These are phyloP conservation scores for Planococcus citri DNA, from an alignment of 1,140 invertebrate genomes.

Conservation along the genomic window DNA sequence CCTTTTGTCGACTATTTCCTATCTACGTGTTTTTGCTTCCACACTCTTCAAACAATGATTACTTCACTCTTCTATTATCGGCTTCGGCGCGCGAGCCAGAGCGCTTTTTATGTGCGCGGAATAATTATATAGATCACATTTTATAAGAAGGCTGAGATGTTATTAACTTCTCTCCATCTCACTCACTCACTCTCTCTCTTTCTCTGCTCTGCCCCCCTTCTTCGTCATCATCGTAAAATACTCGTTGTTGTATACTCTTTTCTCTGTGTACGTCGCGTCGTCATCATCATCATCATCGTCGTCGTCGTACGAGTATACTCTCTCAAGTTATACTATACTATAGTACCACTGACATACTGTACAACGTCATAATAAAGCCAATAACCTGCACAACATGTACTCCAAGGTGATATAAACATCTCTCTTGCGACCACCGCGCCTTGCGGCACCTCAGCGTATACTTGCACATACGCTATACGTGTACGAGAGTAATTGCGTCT, in stretches of 20 bases:
- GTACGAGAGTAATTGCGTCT: too few relatives aligned
- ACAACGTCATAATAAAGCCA: conserved; percentile 2
- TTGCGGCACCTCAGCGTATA: too few relatives aligned
- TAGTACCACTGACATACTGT: conserved; percentile 2
- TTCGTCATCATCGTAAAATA: too few relatives aligned
- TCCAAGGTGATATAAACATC: conserved; percentile 1
- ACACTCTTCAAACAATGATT: background rate
- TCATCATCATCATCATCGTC: too few relatives aligned
- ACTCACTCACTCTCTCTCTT: too few relatives aligned
- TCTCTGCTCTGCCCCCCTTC: too few relatives aligned
- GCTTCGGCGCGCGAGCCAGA: too few relatives aligned
- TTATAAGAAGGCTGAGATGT: background rate
- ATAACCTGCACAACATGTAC: conserved; percentile 6
- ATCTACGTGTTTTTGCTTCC: background rate
- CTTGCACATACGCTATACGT: too few relatives aligned
- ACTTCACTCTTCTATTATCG: conserved; percentile 1
- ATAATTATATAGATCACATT: background rate
- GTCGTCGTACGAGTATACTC: too few relatives aligned
- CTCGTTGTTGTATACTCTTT: too few relatives aligned
- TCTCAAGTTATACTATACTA: too few relatives aligned
- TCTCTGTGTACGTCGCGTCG: too few relatives aligned
- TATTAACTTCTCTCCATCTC: background rate
- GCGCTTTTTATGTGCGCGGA: background rate
- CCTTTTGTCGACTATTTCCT: background rate
- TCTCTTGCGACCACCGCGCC: background rate